Evolutionary conservation across 2,888 invertebrate genomes (phyloP).

Genomic region (Smittia sp.): DNA sequence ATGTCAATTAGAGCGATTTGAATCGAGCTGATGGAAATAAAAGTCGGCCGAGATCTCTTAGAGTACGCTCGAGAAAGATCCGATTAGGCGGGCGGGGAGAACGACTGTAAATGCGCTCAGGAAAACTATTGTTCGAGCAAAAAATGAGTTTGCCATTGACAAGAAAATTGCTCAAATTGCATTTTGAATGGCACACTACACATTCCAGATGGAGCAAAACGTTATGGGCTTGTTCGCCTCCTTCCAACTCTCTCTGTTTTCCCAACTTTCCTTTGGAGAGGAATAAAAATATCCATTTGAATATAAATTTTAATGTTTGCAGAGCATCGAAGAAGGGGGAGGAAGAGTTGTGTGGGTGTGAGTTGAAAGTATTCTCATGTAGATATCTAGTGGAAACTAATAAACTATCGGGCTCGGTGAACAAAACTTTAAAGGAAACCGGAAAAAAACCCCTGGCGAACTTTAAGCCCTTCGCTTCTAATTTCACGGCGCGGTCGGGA

Average conservation of each 20-base stretch:
- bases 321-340: not conserved
- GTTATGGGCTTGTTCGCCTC: not conserved
- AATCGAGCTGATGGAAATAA: no score
- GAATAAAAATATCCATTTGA: no score
- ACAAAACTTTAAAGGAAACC: not conserved
- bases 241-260: not conserved
- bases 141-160: constrained; percentile 8
- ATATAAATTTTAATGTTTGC: not conserved
- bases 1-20: no score
- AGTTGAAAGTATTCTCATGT: not conserved
- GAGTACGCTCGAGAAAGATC: no score
- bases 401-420: not conserved
- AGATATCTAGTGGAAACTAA: not conserved
- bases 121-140: not conserved
- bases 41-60: no score
- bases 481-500: no score
- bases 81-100: not conserved
- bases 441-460: not conserved
- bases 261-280: not conserved
- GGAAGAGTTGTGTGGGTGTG: no score
- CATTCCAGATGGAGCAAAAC: not conserved
- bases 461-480: not conserved
- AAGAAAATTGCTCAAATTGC: constrained; percentile 20
- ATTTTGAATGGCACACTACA: constrained; percentile 7
- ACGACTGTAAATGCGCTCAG: not conserved